A percentile compares a stretch with the other conserved stretches of the same genome.
phyloP scores from a whole-genome alignment of 2,113 vertebrate species.

The Thalassoma bifasciatum region DNA sequence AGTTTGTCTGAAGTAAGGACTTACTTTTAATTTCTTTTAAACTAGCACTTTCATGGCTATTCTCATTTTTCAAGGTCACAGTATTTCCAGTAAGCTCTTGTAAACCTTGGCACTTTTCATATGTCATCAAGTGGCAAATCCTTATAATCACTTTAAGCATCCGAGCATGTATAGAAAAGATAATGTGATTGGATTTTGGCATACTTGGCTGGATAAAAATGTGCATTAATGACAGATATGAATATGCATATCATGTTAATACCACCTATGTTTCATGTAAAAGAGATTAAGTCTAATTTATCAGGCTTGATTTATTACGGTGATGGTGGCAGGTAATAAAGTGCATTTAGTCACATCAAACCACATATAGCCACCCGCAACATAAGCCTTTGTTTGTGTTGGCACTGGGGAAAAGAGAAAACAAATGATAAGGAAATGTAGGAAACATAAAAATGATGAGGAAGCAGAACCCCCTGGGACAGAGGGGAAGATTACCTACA shows the following conservation, averaged over 20 bases:
- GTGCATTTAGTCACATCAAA: slow-evolving; percentile 4
- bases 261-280: background rate
- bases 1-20: background rate
- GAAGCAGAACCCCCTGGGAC: slow-evolving; percentile 39
- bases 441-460: slow-evolving; percentile 38
- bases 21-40: no score
- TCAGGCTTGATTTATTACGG: background rate
- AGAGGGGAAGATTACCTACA: slow-evolving; percentile 56
- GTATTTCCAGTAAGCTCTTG: background rate
- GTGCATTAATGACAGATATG: background rate
- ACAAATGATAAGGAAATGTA: slow-evolving; percentile 37
- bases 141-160: background rate
- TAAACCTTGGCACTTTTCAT: background rate
- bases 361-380: background rate
- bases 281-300: background rate
- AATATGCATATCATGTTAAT: background rate
- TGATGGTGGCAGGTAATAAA: background rate
- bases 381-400: slow-evolving; percentile 5
- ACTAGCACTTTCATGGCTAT: no score
- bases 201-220: slow-evolving; percentile 9
- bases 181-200: slow-evolving; percentile 1
- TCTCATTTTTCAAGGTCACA: background rate
- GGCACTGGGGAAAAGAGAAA: slow-evolving; percentile 22
- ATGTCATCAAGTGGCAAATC: background rate
- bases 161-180: background rate